A percentile compares a stretch with the other conserved stretches of the same genome.
phyloP scores from a whole-genome alignment of 2,888 invertebrate genomes.

The Drosophila limbata region DNA sequence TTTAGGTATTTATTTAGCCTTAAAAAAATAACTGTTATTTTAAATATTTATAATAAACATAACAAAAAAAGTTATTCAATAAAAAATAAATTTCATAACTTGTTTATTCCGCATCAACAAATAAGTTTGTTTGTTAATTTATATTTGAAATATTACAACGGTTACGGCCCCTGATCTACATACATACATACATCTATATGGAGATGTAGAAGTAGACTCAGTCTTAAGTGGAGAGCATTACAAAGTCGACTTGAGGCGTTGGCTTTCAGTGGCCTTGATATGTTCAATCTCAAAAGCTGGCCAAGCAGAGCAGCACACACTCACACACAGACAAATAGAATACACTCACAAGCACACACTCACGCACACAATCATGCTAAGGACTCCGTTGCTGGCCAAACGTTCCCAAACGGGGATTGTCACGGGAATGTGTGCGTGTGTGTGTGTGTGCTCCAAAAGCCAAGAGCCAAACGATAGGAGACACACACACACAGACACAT shows the following conservation, averaged over 20 bases:
- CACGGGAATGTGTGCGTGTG: slow-evolving; percentile 1
- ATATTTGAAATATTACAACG: no score
- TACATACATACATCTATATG: not conserved
- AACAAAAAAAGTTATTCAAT: no score
- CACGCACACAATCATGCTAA: not conserved
- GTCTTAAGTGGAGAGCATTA: not conserved
- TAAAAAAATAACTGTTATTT: no score
- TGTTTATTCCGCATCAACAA: no score
- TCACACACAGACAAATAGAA: not conserved
- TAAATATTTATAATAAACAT: no score
- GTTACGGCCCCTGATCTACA: no score
- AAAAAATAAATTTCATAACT: no score
- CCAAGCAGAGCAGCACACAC: slow-evolving; percentile 18
- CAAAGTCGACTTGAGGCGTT: not conserved
- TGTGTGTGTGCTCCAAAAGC: slow-evolving; percentile 23
- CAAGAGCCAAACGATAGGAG: slow-evolving; percentile 18
- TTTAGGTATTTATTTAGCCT: no score
- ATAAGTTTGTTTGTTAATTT: no score
- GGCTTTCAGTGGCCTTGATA: slow-evolving; percentile 49
- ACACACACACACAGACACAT: slow-evolving; percentile 20
- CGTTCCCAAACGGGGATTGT: slow-evolving; percentile 20
- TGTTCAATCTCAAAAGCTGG: slow-evolving; percentile 30
- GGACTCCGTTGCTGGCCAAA: slow-evolving; percentile 26
- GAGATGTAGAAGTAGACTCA: not conserved
- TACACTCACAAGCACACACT: slow-evolving; percentile 9